phyloP scores from a whole-genome alignment of 1,140 invertebrate species.

The Vollenhovia emeryi region DNA sequence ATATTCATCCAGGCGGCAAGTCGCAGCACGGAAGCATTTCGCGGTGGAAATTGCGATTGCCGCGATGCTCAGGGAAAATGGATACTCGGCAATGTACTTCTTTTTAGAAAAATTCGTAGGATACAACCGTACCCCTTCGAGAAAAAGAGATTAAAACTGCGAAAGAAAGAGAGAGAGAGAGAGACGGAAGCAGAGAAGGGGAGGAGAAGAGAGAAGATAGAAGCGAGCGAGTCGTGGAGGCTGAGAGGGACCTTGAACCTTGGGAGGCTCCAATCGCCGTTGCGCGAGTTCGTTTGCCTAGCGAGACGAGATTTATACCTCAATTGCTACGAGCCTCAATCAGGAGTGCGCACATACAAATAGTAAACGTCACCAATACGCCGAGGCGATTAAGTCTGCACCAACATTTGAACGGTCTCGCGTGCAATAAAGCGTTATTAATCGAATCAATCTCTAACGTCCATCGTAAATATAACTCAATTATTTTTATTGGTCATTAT shows the following conservation, averaged over 20 bases:
- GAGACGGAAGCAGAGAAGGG: no score
- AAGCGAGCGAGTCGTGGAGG: slow-evolving; percentile 16
- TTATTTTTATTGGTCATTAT: slow-evolving; percentile 30
- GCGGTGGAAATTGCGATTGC: slow-evolving; percentile 41
- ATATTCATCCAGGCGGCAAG: slow-evolving; percentile 7
- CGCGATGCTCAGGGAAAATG: slow-evolving; percentile 63
- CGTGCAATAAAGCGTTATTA: slow-evolving; percentile 24
- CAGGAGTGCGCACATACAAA: slow-evolving; percentile 20
- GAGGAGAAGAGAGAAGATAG: neutral
- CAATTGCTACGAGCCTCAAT: slow-evolving; percentile 37
- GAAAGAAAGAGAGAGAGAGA: neutral
- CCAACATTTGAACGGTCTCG: neutral
- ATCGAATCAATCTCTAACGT: slow-evolving; percentile 45
- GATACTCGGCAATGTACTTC: slow-evolving; percentile 62
- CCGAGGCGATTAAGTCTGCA: slow-evolving; percentile 3
- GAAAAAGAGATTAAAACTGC: slow-evolving; percentile 62
- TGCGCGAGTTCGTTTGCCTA: slow-evolving; percentile 63
- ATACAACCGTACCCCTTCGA: slow-evolving; percentile 32
- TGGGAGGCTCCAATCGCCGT: slow-evolving; percentile 36
- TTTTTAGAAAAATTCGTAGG: slow-evolving; percentile 69
- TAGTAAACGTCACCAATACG: slow-evolving; percentile 29
- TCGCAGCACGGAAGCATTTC: slow-evolving; percentile 62
- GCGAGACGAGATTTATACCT: slow-evolving; percentile 57
- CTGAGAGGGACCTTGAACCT: slow-evolving; percentile 62
- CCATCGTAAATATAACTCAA: slow-evolving; percentile 12